Conservation (phyloP, 1,140 invertebrate species). For the Eufriesea mexicana region DNA sequence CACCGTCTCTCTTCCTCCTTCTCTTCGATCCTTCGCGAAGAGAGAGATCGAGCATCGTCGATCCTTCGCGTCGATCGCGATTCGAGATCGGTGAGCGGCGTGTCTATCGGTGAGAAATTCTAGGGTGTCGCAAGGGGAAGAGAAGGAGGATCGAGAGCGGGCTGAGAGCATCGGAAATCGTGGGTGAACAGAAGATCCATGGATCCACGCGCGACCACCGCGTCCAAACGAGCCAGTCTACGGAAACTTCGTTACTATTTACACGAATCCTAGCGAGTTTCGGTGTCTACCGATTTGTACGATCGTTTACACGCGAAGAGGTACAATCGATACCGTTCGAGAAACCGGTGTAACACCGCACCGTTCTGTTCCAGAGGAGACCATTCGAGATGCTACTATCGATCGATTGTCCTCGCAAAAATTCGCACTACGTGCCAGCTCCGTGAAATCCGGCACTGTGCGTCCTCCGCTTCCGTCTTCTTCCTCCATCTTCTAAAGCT, state of each 20-base stretch:
- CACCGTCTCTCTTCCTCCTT: not conserved
- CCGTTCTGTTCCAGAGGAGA: slow-evolving; percentile 35
- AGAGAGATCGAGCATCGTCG: no score
- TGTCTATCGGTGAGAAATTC: not conserved
- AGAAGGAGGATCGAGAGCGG: not conserved
- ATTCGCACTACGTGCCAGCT: slow-evolving; percentile 39
- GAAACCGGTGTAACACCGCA: slow-evolving; percentile 27
- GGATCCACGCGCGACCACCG: not conserved
- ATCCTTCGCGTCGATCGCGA: not conserved
- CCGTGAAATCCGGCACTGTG: not conserved
- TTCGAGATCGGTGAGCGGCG: not conserved
- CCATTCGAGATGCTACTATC: slow-evolving; percentile 47
- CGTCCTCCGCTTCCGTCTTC: not conserved
- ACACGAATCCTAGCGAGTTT: slow-evolving; percentile 47
- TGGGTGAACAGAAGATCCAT: no score
- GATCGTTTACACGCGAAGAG: slow-evolving; percentile 40
- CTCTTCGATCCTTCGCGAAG: no score
- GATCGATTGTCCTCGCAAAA: slow-evolving; percentile 69
- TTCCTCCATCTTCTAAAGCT: no score
- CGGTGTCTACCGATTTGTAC: slow-evolving; percentile 48
- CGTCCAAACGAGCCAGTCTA: slow-evolving; percentile 41
- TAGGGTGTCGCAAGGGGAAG: not conserved
- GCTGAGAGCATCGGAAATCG: not conserved
- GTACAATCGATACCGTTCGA: slow-evolving; percentile 29
- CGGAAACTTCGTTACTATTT: slow-evolving; percentile 43